A percentile compares a stretch with the other conserved stretches of the same genome.
These are phyloP conservation scores for Aromia moschata DNA, from an alignment of 2,888 invertebrate genomes.

Conservation along the genomic window DNA sequence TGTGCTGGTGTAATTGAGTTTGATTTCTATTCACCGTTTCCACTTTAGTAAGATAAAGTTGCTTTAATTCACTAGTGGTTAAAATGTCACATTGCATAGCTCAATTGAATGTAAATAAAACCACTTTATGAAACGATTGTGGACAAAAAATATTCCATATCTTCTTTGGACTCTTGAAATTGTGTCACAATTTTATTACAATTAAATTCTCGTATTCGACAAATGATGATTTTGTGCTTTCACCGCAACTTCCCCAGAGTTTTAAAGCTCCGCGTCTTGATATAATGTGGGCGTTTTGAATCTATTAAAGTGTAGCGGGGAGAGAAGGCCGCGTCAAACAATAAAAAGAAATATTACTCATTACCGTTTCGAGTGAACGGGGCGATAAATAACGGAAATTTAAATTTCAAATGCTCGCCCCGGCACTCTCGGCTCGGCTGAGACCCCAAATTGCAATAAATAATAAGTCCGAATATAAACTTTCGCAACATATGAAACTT, in stretches of 20 bases:
- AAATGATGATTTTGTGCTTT: too few relatives aligned
- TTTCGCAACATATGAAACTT: conserved; percentile 14
- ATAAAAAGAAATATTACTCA: conserved; percentile 18
- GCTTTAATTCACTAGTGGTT: too few relatives aligned
- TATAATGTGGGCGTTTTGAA: neutral
- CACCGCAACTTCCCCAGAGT: neutral
- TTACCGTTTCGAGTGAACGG: conserved; percentile 14
- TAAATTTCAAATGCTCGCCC: conserved; percentile 20
- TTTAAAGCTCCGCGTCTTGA: neutral
- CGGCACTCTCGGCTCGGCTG: conserved; percentile 1
- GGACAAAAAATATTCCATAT: too few relatives aligned
- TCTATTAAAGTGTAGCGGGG: neutral
- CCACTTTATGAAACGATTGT: too few relatives aligned
- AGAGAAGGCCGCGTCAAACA: conserved; percentile 2
- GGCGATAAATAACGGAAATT: conserved; percentile 19
- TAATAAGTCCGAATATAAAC: conserved; percentile 11
- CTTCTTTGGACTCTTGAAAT: too few relatives aligned
- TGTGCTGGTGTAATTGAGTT: too few relatives aligned
- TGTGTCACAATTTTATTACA: too few relatives aligned
- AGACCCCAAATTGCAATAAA: conserved; percentile 18
- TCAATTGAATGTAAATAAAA: too few relatives aligned
- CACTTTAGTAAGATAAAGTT: too few relatives aligned
- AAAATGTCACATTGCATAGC: too few relatives aligned
- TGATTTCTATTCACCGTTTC: too few relatives aligned
- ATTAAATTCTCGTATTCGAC: too few relatives aligned